Evolutionary conservation across 2,113 vertebrate genomes (phyloP).

Genomic region (Xenotilapia leptura): DNA sequence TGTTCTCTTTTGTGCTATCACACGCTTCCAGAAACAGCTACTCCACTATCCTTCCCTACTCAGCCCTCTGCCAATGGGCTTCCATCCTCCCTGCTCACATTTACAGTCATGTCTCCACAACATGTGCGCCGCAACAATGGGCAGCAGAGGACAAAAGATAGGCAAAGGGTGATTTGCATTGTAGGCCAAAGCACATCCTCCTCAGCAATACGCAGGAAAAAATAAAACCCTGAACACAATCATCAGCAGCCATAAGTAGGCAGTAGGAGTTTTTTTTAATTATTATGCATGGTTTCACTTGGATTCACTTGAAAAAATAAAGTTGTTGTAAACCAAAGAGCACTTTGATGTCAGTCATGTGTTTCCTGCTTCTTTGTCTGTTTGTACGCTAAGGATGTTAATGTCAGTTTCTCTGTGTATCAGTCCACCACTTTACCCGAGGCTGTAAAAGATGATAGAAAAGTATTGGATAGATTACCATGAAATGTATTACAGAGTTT

Average conservation of each 20-base stretch:
- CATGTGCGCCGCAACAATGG: background rate
- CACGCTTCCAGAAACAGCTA: background rate
- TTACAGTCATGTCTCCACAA: background rate
- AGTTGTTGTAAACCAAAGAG: background rate
- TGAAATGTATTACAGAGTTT: background rate
- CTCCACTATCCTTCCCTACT: background rate
- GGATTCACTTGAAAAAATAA: background rate
- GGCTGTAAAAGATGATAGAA: background rate
- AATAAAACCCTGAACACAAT: background rate
- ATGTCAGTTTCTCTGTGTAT: background rate
- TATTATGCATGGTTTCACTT: background rate
- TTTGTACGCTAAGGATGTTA: background rate
- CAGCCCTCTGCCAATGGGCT: background rate
- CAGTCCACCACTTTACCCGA: background rate
- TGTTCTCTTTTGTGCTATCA: background rate
- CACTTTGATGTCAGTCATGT: background rate
- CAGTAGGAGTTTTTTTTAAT: rapidly evolving
- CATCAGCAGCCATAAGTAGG: rapidly evolving
- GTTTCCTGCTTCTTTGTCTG: background rate
- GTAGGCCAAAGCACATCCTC: background rate
- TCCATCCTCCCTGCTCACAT: background rate
- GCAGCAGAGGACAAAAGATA: background rate
- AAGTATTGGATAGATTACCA: background rate
- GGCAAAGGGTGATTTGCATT: background rate
- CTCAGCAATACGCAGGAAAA: background rate